Base-by-base conservation (phyloP, 1,140 invertebrate species). In the Laodelphax striatellus region DNA sequence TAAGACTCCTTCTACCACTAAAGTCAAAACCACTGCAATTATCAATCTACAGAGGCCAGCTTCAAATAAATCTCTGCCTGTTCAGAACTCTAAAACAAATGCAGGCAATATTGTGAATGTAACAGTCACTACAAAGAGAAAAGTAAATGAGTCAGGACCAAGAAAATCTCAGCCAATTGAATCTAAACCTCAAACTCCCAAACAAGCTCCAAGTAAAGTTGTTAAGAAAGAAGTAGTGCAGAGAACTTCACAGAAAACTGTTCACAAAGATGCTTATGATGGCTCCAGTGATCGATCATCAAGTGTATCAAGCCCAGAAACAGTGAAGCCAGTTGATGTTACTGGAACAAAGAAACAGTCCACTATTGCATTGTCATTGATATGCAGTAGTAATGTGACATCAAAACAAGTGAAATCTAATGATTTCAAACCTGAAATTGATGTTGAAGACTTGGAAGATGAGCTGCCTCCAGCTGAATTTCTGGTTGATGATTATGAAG, bases 1-100 rank as follows among this genome's bases (percentile, higher is more conserved):
- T 19, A 62, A 62, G 19, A 60, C 58, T 52, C 24, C 42, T 19
- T 14, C 57, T 19, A 80, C 77, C 70, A 68, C 73, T 24, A 75
- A 73, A 55, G 55, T 43, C 34, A 58, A 63, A 43, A 54, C 55
- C 55, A 57, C 57, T n/a, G 46, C 58, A 44, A 62, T 55, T 38
- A 60, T 53, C 52, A 60, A 41, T 28, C 11, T 56, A 3, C 28
- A 55, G 31, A 55, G 34, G 19, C 16, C 46, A 55, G n/a, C n/a
- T n/a, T 59, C 55, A 6, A 19, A 31, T 21, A 55, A 52, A 10
- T 34, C 56, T 52, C 55, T 13, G 16, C 16, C 53, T 55, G n/a
- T 28, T 17, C 53, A 28, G 22, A 21, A 17, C 22, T 21, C 17
- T 3, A 53, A 17, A 21, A 21, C 22, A 28, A 17, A 13, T 55